Conservation (phyloP, 2,888 invertebrate species). For the Pristionchus maxplancki region DNA sequence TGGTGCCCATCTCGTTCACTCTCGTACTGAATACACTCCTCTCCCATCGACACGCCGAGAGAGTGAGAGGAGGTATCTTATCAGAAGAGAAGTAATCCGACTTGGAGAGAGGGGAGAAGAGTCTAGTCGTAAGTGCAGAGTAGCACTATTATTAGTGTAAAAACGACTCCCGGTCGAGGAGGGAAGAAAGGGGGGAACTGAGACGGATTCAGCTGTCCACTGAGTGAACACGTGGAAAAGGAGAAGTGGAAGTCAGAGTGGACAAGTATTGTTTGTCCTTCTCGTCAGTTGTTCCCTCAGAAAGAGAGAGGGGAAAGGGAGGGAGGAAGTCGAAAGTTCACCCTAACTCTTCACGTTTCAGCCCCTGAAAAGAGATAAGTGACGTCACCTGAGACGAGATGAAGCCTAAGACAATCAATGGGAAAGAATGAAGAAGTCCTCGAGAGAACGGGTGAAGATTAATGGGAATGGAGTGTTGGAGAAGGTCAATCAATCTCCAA, state of each 20-base stretch:
- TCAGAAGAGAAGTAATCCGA: neutral
- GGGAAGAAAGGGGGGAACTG: neutral
- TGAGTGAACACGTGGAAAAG: neutral
- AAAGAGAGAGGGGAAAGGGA: neutral
- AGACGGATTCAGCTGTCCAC: neutral
- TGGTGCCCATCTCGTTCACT: neutral
- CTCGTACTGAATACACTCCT: neutral
- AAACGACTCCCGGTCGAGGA: neutral
- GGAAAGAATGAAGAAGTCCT: neutral
- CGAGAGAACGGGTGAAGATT: neutral
- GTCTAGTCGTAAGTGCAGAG: neutral
- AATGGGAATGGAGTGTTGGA: neutral
- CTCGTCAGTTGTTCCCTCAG: constrained; percentile 1
- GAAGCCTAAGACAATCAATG: neutral
- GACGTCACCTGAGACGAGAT: neutral
- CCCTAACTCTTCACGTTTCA: neutral
- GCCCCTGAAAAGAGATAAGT: neutral
- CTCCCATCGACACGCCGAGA: neutral
- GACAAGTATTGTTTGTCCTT: neutral
- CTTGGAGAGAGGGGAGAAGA: neutral
- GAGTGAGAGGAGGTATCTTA: neutral
- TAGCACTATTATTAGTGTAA: neutral
- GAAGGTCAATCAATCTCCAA: neutral
- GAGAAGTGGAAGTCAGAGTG: neutral
- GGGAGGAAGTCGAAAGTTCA: neutral